Percentiles rank a stretch among this genome's conserved stretches.
Conservation (phyloP, 1,140 invertebrate species). For the Polypedilum vanderplanki region DNA sequence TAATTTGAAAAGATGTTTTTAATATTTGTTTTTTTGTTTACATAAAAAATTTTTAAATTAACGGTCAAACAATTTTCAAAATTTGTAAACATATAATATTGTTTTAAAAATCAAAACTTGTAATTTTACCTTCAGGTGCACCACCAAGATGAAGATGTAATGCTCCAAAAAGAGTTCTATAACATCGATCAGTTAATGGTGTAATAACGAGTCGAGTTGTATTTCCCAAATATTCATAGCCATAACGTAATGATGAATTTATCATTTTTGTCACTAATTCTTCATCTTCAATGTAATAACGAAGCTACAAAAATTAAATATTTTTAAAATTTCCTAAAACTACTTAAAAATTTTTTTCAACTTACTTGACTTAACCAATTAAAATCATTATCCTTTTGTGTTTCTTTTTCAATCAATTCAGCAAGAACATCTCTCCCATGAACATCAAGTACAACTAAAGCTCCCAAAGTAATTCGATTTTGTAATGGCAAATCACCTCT, state of each 20-base stretch:
- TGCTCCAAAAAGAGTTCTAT: slow-evolving; percentile 86
- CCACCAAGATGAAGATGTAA: slow-evolving; percentile 78
- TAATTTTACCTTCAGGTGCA: slow-evolving; percentile 65
- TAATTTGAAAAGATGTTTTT: too few relatives aligned
- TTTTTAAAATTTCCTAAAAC: too few relatives aligned
- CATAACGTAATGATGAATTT: slow-evolving; percentile 81
- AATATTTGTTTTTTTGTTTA: too few relatives aligned
- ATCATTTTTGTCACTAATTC: slow-evolving; percentile 80
- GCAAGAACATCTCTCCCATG: slow-evolving; percentile 82
- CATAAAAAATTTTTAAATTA: too few relatives aligned
- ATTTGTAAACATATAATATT: too few relatives aligned
- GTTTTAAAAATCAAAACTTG: too few relatives aligned
- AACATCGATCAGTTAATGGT: slow-evolving; percentile 86
- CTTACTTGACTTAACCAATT: slow-evolving; percentile 76
- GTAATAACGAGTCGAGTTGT: slow-evolving; percentile 81
- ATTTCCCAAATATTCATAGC: slow-evolving; percentile 94
- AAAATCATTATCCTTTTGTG: slow-evolving; percentile 71
- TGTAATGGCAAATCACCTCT: slow-evolving; percentile 78
- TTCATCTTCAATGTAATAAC: slow-evolving; percentile 91
- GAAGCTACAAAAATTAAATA: slow-evolving; percentile 45
- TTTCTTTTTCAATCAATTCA: slow-evolving; percentile 59
- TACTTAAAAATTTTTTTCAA: not conserved
- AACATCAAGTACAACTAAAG: slow-evolving; percentile 85
- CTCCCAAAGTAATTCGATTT: slow-evolving; percentile 83
- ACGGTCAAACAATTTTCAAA: too few relatives aligned